Evolutionary conservation across 1,140 invertebrate genomes (phyloP).

Genomic region (Bombus confusus): DNA sequence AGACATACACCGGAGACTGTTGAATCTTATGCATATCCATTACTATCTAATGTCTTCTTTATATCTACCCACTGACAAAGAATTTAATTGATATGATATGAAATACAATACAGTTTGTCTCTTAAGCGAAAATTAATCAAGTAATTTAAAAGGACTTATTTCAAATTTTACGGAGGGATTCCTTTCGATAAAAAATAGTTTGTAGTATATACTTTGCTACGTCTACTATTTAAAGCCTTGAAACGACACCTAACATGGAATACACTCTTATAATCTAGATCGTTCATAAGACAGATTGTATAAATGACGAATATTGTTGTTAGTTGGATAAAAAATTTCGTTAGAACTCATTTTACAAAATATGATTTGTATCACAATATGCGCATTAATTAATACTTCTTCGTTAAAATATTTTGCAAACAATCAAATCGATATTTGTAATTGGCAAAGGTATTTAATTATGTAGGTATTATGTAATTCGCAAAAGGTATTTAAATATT

Average conservation of each 20-base stretch:
- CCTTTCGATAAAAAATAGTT: constrained; percentile 45
- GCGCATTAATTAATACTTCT: neutral
- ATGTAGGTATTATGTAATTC: no score
- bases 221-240: constrained; percentile 42
- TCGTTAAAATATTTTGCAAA: neutral
- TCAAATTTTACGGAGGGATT: constrained; percentile 17
- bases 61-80: neutral
- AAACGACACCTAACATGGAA: constrained; percentile 37
- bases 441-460: neutral
- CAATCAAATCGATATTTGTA: neutral
- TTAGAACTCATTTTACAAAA: neutral
- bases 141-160: constrained; percentile 5
- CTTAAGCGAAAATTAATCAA: neutral
- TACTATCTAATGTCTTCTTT: neutral
- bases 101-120: constrained; percentile 5
- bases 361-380: neutral
- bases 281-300: neutral
- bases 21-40: constrained; percentile 14
- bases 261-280: constrained; percentile 21
- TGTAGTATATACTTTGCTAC: constrained; percentile 32
- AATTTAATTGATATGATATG: neutral
- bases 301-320: neutral
- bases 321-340: neutral
- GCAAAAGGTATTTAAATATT: constrained; percentile 3
- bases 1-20: constrained; percentile 40